Percentiles rank a stretch among this genome's conserved stretches.
Conservation (phyloP, 2,113 vertebrate genomes). For the Thalassoma bifasciatum region DNA sequence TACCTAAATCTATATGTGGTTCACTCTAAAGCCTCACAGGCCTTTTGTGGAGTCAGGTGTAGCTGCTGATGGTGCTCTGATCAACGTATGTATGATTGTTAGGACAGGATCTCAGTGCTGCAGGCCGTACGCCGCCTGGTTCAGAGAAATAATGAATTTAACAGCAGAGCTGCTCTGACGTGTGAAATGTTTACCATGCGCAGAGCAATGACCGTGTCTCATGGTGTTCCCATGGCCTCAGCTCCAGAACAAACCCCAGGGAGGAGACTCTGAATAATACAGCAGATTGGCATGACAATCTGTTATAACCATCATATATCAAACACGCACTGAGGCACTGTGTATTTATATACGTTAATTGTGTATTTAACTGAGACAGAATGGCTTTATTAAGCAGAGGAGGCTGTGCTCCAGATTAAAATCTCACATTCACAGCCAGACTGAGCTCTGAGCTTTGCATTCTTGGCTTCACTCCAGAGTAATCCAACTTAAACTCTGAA, state of each 20-base stretch:
- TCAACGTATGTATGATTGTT: slow-evolving; percentile 3
- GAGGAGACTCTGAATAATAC: slow-evolving; percentile 29
- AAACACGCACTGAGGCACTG: too few relatives aligned
- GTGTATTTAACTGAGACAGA: neutral
- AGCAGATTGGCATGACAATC: slow-evolving; percentile 10
- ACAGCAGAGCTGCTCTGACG: slow-evolving; percentile 46
- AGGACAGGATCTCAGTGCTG: slow-evolving; percentile 6
- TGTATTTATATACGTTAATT: neutral
- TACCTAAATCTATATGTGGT: too few relatives aligned
- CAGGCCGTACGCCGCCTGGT: slow-evolving; percentile 7
- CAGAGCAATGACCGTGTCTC: slow-evolving; percentile 56
- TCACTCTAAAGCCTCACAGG: too few relatives aligned
- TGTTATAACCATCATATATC: neutral
- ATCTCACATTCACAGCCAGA: slow-evolving; percentile 7
- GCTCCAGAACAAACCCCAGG: slow-evolving; percentile 48
- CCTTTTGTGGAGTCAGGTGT: neutral
- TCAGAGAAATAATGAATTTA: slow-evolving; percentile 58
- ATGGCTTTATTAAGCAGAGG: neutral
- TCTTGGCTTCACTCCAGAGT: slow-evolving; percentile 28
- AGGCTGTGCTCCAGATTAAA: neutral
- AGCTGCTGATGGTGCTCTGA: slow-evolving; percentile 11
- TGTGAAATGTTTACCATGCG: slow-evolving; percentile 62
- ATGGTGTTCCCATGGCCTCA: slow-evolving; percentile 70
- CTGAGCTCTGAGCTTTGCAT: neutral
- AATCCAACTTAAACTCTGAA: slow-evolving; percentile 20